Evolutionary conservation across 2,797 vertebrate species (phyloP).

Genomic region (Helicolenus hilgendorfi): DNA sequence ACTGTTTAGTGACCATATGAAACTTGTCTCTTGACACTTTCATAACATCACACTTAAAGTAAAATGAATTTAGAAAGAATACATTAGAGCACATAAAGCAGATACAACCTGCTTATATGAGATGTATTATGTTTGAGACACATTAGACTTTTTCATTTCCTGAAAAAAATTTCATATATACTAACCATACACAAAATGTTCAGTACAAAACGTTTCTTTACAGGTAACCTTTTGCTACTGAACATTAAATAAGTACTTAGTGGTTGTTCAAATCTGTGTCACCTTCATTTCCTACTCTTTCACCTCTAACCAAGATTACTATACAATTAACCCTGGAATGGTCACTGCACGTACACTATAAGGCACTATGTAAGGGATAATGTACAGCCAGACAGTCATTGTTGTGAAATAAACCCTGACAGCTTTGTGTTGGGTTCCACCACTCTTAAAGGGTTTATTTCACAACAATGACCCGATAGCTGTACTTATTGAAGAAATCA

Average conservation of each 20-base stretch:
- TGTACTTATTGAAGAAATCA: no score
- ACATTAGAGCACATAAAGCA: not conserved
- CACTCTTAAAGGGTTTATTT: no score
- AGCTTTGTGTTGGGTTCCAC: no score
- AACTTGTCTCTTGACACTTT: slow-evolving; percentile 19
- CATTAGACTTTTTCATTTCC: not conserved
- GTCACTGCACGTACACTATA: not conserved
- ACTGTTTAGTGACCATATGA: not conserved
- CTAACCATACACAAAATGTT: not conserved
- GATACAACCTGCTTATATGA: not conserved
- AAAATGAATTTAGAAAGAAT: not conserved
- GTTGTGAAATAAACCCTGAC: no score
- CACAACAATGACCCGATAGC: no score
- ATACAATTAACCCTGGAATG: not conserved
- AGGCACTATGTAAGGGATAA: no score
- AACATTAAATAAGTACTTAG: not conserved
- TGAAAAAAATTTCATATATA: not conserved
- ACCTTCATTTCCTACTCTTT: not conserved
- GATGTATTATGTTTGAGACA: not conserved
- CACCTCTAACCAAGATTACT: not conserved
- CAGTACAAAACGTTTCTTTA: not conserved
- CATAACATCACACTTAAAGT: not conserved
- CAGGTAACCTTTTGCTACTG: not conserved
- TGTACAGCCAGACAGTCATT: no score
- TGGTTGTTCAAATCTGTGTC: not conserved